phyloP scores from a whole-genome alignment of 2,888 invertebrate genomes.

The Theretra japonica region DNA sequence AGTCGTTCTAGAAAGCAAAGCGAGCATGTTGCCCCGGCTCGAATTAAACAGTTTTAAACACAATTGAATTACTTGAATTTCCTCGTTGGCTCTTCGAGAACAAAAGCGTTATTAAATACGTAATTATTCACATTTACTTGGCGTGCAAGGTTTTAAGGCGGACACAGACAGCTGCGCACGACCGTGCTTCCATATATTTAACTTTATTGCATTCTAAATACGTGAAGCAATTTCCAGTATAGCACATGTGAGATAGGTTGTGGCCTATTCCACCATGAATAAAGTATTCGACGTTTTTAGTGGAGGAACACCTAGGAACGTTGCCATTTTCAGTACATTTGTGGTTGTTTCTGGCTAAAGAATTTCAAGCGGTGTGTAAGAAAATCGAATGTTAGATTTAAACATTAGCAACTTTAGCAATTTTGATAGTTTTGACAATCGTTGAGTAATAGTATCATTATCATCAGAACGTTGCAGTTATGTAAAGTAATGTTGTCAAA shows the following conservation, averaged over 20 bases:
- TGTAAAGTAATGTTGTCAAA: no score
- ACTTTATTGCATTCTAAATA: constrained; percentile 31
- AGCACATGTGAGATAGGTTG: constrained; percentile 20
- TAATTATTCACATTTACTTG: constrained; percentile 84
- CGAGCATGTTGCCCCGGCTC: constrained; percentile 65
- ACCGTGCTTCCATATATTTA: constrained; percentile 13
- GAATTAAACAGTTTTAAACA: constrained; percentile 82
- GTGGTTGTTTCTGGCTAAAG: no score
- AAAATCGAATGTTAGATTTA: neutral
- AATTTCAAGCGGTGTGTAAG: neutral
- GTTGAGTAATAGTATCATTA: no score
- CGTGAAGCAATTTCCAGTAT: constrained; percentile 23
- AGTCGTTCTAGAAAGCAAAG: constrained; percentile 72
- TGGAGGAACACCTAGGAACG: constrained; percentile 5
- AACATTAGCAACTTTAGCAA: neutral
- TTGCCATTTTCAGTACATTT: constrained; percentile 1
- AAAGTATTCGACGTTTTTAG: constrained; percentile 17
- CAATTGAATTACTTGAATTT: constrained; percentile 85
- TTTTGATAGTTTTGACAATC: no score
- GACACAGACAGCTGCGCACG: constrained; percentile 22
- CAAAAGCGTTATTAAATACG: constrained; percentile 85
- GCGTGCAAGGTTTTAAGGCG: constrained; percentile 74
- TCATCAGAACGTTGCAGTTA: no score
- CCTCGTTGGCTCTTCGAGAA: constrained; percentile 78
- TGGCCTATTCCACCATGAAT: constrained; percentile 4